Evolutionary conservation across 2,797 vertebrate species (phyloP), one percentile per base, ranked within the genome.

Genomic region (Argyrosomus regius): DNA sequence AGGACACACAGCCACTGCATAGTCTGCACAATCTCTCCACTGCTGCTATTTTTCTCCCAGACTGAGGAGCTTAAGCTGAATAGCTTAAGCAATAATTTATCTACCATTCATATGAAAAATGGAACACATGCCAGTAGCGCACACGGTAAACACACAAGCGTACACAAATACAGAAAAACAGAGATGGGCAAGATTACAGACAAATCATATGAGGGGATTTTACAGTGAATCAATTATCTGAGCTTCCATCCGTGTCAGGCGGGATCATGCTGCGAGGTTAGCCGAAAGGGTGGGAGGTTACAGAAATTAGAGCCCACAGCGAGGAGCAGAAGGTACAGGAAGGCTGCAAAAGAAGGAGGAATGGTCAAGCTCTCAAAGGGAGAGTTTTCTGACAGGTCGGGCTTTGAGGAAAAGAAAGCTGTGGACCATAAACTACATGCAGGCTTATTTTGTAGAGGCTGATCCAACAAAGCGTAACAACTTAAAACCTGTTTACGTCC

Each of bases 141-240:
- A 67, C 48, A 41, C 1, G 2, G 53, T 70, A 72, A 77, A 83
- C 43, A 54, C 41, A 79, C 49, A 64, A 52, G 14, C 18, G 13
- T 31, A 68, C 66, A 79, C 56, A 82, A 62, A 59, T 50, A 62
- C 41, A 56, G 50, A 56, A 66, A 67, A 80, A 65, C 18, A 35
- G 43, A 65, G 49, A 78, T 54, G 8, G 52, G 59, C 39, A 64
- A 73, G 81, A 79, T 80, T 86, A 85, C 76, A 83, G 56, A 72
- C 18, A 57, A 81, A 81, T 77, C 57, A 78, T 58, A 80, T 69
- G 54, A 58, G 71, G 74, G 78, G 88, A 88, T 91, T 92, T 87
- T 65, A 53, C 79, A 54, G 79, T n/a, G 72, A 93, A 89, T 93
- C 89, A 89, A 81, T 91, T 87, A 88, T 87, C 77, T 58, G 81